Evolutionary conservation across 2,797 vertebrate species (phyloP).

Genomic region (Chloroceryle amazona): DNA sequence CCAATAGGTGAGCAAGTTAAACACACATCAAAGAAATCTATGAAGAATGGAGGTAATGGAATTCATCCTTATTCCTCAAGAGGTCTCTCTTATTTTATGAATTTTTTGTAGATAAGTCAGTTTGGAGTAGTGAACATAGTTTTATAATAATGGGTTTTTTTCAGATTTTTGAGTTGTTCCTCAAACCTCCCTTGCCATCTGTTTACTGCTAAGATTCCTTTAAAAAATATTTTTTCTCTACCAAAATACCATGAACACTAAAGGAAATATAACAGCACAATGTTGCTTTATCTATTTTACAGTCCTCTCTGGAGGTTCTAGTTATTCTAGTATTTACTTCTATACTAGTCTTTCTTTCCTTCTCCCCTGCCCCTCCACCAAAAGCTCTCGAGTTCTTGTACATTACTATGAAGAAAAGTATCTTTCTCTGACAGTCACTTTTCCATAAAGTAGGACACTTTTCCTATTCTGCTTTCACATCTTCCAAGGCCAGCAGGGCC

Average conservation of each 20-base stretch:
- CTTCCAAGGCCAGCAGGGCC: background rate
- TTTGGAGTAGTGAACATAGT: background rate
- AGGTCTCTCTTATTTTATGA: slow-evolving; percentile 57
- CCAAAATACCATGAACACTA: background rate
- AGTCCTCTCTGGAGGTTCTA: background rate
- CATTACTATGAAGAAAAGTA: slow-evolving; percentile 19
- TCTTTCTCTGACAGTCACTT: background rate
- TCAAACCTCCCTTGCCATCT: background rate
- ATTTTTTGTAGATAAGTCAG: background rate
- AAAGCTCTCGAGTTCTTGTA: slow-evolving; percentile 11
- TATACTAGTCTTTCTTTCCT: background rate
- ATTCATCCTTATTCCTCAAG: slow-evolving; percentile 62
- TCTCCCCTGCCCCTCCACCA: background rate
- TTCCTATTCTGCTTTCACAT: background rate
- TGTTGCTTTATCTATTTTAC: background rate
- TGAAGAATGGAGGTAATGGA: background rate
- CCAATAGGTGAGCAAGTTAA: background rate
- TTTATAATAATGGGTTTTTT: background rate
- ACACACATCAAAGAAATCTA: background rate
- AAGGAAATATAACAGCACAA: background rate
- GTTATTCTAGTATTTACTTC: slow-evolving; percentile 12
- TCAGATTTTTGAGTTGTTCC: background rate
- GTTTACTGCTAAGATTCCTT: background rate
- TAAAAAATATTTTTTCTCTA: background rate
- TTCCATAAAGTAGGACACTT: slow-evolving; percentile 25